A percentile compares a stretch with the other conserved stretches of the same genome.
phyloP scores from a whole-genome alignment of 2,888 invertebrate species.

The Dryococelus australis region DNA sequence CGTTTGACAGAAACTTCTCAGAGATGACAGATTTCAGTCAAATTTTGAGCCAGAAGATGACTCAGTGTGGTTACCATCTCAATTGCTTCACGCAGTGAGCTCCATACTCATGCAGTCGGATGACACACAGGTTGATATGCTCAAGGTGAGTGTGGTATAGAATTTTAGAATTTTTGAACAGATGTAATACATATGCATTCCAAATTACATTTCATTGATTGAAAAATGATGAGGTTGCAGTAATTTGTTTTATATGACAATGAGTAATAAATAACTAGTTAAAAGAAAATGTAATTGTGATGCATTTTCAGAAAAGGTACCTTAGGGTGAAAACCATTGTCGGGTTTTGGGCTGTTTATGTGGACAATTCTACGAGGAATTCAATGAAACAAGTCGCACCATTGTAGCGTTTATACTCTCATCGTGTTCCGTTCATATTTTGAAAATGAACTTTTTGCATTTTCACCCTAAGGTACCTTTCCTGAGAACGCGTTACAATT shows the following conservation, averaged over 20 bases:
- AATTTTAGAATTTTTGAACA: neutral
- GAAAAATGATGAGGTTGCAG: neutral
- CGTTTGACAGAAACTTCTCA: conserved; percentile 76
- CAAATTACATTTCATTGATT: neutral
- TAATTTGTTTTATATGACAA: neutral
- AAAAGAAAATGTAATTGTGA: neutral
- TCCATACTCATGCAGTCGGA: conserved; percentile 81
- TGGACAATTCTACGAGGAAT: too few relatives aligned
- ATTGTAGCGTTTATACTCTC: too few relatives aligned
- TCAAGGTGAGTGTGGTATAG: conserved; percentile 63
- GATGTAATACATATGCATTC: neutral
- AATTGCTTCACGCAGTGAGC: conserved; percentile 84
- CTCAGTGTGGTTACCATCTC: conserved; percentile 91
- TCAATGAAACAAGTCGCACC: too few relatives aligned
- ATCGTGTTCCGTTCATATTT: too few relatives aligned
- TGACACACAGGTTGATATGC: conserved; percentile 79
- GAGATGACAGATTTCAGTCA: conserved; percentile 91
- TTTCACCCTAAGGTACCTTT: too few relatives aligned
- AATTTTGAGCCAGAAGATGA: conserved; percentile 91
- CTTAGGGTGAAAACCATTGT: too few relatives aligned
- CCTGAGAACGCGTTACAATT: too few relatives aligned
- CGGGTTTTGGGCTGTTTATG: too few relatives aligned
- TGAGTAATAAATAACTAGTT: neutral
- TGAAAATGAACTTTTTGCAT: too few relatives aligned
- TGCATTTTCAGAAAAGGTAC: too few relatives aligned